A percentile compares a stretch with the other conserved stretches of the same genome.
Evolutionary conservation across 2,888 invertebrate species (phyloP).

Genomic region (Loripinus fragilis): DNA sequence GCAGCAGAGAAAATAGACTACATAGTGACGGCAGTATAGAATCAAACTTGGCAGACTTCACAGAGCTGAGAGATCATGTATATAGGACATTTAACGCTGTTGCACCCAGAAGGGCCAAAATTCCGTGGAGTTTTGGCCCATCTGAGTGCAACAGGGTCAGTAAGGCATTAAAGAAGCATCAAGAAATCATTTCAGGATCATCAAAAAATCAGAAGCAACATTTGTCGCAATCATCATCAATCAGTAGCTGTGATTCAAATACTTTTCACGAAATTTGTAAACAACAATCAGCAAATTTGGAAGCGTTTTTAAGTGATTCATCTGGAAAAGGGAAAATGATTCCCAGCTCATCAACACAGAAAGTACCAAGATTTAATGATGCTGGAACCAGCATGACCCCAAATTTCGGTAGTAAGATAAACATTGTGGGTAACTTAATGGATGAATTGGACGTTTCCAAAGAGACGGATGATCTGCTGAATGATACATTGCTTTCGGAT

Average conservation of each 20-base stretch:
- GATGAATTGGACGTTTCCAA: not conserved
- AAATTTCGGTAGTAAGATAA: not conserved
- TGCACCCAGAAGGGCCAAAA: no score
- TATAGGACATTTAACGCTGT: conserved; percentile 2
- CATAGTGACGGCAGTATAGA: not conserved
- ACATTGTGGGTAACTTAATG: not conserved
- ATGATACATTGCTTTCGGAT: not conserved
- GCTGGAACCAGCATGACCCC: not conserved
- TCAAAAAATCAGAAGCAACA: not conserved
- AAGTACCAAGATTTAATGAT: no score
- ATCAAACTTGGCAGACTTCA: conserved; percentile 7
- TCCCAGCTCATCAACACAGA: no score
- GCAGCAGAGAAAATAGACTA: not conserved
- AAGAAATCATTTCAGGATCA: no score
- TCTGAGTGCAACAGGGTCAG: no score
- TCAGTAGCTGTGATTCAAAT: conserved; percentile 21
- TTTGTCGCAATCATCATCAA: not conserved
- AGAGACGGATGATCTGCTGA: not conserved
- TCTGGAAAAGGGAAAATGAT: no score
- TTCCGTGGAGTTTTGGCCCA: no score
- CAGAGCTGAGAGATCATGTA: not conserved
- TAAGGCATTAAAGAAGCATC: conserved; percentile 19
- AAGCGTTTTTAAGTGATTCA: no score
- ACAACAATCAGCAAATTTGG: not conserved
- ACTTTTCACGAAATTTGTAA: conserved; percentile 23